Evolutionary conservation across 2,888 invertebrate species (phyloP).

Genomic region (Urechis unicinctus): DNA sequence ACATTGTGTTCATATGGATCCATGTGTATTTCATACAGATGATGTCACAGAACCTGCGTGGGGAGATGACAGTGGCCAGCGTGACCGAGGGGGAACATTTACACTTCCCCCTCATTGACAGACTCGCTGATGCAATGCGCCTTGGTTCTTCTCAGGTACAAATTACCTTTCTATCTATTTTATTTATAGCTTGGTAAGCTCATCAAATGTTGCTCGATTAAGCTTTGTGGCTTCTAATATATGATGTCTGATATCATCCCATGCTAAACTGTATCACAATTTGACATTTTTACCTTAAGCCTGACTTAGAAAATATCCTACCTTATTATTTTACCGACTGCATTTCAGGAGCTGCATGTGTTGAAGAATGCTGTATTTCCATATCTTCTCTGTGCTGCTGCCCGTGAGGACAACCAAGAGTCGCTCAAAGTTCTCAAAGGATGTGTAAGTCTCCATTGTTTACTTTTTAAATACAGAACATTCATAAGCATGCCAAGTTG

Average conservation of each 20-base stretch:
- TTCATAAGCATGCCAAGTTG: no score
- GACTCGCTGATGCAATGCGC: slow-evolving; percentile 57
- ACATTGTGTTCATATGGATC: no score
- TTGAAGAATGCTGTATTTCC: slow-evolving; percentile 59
- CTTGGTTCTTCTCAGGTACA: slow-evolving; percentile 53
- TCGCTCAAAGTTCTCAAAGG: slow-evolving; percentile 52
- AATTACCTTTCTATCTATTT: no score
- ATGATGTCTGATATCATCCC: no score
- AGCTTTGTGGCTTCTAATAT: no score
- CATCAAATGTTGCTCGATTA: no score
- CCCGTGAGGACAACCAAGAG: slow-evolving; percentile 54
- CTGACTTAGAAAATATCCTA: neutral
- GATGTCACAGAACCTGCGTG: slow-evolving; percentile 30
- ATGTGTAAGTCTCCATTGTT: slow-evolving; percentile 7
- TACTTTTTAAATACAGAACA: no score
- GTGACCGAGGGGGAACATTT: slow-evolving; percentile 21
- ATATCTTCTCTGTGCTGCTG: slow-evolving; percentile 64
- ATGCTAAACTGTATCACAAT: no score
- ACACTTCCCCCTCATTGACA: slow-evolving; percentile 53
- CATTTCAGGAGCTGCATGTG: slow-evolving; percentile 29
- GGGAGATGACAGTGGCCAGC: slow-evolving; percentile 25
- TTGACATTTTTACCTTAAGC: no score
- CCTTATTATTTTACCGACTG: neutral
- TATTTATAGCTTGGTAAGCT: no score
- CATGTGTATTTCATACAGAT: slow-evolving; percentile 19